Percentiles rank a stretch among this genome's conserved stretches.
Evolutionary conservation across 2,888 invertebrate species (phyloP).

Genomic region (Bimastos eiseni): DNA sequence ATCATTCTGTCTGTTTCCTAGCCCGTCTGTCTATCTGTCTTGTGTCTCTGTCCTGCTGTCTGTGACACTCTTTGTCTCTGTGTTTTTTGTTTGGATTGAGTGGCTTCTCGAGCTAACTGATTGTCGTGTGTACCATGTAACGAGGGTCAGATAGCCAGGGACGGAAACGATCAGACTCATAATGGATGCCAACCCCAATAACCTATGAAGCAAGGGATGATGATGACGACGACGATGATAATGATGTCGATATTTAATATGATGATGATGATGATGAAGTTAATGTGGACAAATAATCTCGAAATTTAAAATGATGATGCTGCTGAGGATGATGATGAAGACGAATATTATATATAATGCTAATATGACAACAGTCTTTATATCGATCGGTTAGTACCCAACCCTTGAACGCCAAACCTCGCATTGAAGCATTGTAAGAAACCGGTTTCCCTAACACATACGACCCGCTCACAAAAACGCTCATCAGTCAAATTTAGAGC

Average conservation of each 20-base stretch:
- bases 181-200: neutral
- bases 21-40: neutral
- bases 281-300: neutral
- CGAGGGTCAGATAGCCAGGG: neutral
- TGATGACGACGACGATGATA: neutral
- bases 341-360: neutral
- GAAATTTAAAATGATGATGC: neutral
- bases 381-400: neutral
- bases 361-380: neutral
- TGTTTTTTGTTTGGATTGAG: neutral
- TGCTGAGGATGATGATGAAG: neutral
- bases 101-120: neutral
- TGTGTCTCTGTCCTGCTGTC: neutral
- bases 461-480: neutral
- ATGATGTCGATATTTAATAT: neutral
- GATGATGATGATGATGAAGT: neutral
- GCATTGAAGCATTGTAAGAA: neutral
- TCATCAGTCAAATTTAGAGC: slow-evolving; percentile 13
- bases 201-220: neutral
- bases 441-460: neutral
- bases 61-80: no score
- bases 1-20: neutral
- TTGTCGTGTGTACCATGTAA: neutral
- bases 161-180: neutral
- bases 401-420: neutral